Evolutionary conservation across 2,888 invertebrate genomes (phyloP), one percentile per base, ranked within the genome.

Genomic region (Athripsodes cinereus): DNA sequence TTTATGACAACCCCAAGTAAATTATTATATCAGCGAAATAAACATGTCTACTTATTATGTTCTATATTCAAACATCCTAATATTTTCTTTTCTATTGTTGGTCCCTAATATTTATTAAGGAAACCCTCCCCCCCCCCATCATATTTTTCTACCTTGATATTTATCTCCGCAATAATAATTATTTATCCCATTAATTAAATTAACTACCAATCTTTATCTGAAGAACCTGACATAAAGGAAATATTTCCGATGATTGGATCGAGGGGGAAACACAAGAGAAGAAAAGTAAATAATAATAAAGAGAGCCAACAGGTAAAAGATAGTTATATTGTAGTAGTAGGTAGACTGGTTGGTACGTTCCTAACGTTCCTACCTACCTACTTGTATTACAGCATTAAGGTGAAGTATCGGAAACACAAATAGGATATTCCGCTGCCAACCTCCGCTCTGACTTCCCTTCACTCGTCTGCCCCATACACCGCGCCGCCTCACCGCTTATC

Each of bases 241-340:
- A 40, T 40, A 40, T 40, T 40, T 40, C 40, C 40, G 13, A 40
- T 40, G 40, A 40, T 40, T 40, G 40, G 40, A 40, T 40, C 5
- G 40, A 31, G 40, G 40, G 40, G 40, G 16, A 40, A 40, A 40
- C 40, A 40, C 13, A 40, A 40, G 40, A 40, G 16, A 40, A 40
- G 40, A 40, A 40, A 40, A 40, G 40, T 40, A 40, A 40, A 40
- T 40, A 40, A 40, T 40, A 40, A 40, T 40, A 40, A 40, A 40
- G 40, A 40, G 8, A 40, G 40, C 40, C 40, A 40, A 40, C 40
- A 40, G 40, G 40, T 40, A 40, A n/a, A n/a, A 40, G 40, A 40
- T 40, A 40, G 40, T 26, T 6, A n/a, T n/a, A n/a, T n/a, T n/a
- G n/a, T n/a, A 26, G 26, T 40, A 16, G 40, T 40, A 16, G 40